Base-by-base conservation (phyloP, 1,140 invertebrate species). In the Diorhabda sublineata region DNA sequence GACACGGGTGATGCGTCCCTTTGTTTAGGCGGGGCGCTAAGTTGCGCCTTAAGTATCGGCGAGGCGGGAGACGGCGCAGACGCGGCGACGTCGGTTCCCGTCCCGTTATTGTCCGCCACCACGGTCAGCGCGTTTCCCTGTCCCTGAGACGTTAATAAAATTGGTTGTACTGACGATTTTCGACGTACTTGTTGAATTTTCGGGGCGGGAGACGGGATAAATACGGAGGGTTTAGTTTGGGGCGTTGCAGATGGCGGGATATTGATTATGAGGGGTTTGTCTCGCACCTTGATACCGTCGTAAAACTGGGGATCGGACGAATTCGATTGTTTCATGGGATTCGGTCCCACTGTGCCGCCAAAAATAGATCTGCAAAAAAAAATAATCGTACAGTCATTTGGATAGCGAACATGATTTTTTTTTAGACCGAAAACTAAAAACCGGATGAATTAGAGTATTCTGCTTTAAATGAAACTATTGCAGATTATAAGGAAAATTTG, bases 1-100 rank as follows among this genome's bases (percentile, higher is more conserved):
- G 74, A 61, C 58, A 73, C 66, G 45, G 74, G 60, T 45, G 72
- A 65, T 52, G 68, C 66, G 62, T 74, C 71, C 58, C 73, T 75
- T 58, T 79, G 78, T 82, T 88, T 89, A 63, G 88, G 86, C 68
- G 90, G 90, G 71, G 89, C 88, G 78, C 89, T 90, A 67, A 91
- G 83, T 80, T 91, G 90, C 75, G 90, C 90, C 84, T 91, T 91
- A 26, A 91, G 85, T 79, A 91, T 92, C n/a, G 89, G 88, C 68
- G 89, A 90, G 42, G 85, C 83, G 60, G 87, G 86, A 67, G 85
- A 79, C 47, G 71, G 74, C 79, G 77, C 80, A 80, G 81, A 79
- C 9, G 61, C 42, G 8, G 61, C 41, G 8, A n/a, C 5, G 26
- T 83, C 80, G 79, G 79, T 80, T 7, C 52, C 45, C 9, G 11